phyloP scores from a whole-genome alignment of 2,888 invertebrate genomes.

The Ypsolopha scabrella region DNA sequence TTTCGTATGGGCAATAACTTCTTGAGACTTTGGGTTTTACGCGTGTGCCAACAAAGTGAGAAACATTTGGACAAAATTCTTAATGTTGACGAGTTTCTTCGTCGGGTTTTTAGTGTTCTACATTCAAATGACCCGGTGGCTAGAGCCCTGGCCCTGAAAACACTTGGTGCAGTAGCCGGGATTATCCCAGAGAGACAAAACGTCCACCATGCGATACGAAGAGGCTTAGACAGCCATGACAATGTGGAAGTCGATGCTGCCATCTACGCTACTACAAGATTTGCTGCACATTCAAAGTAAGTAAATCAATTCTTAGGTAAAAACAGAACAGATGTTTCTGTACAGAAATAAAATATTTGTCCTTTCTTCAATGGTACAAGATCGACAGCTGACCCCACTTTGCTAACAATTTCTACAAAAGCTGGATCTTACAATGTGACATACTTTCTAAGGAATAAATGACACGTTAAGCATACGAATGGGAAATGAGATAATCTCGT shows the following conservation, averaged over 20 bases:
- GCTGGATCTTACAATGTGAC: too few relatives aligned
- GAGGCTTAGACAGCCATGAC: constrained; percentile 94
- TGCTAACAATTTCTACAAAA: too few relatives aligned
- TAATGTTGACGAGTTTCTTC: constrained; percentile 90
- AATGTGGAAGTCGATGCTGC: constrained; percentile 96
- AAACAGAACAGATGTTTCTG: too few relatives aligned
- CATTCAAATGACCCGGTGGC: constrained; percentile 98
- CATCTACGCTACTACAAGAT: constrained; percentile 93
- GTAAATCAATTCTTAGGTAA: constrained; percentile 12
- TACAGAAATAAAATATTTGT: too few relatives aligned
- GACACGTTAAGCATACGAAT: too few relatives aligned
- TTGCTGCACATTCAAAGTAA: constrained; percentile 94
- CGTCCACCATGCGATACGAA: constrained; percentile 94
- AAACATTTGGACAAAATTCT: constrained; percentile 96
- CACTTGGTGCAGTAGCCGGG: constrained; percentile 91
- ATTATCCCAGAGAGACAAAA: constrained; percentile 95
- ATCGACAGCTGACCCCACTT: too few relatives aligned
- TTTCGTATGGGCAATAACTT: constrained; percentile 93
- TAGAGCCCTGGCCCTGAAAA: constrained; percentile 88
- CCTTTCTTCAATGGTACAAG: too few relatives aligned
- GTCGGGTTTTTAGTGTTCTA: constrained; percentile 91
- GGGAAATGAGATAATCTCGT: too few relatives aligned
- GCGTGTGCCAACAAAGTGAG: constrained; percentile 95
- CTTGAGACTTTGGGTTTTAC: constrained; percentile 89
- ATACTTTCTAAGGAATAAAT: too few relatives aligned